Percentiles rank a stretch among this genome's conserved stretches.
phyloP scores from a whole-genome alignment of 1,140 invertebrate genomes.

The Wasmannia auropunctata region DNA sequence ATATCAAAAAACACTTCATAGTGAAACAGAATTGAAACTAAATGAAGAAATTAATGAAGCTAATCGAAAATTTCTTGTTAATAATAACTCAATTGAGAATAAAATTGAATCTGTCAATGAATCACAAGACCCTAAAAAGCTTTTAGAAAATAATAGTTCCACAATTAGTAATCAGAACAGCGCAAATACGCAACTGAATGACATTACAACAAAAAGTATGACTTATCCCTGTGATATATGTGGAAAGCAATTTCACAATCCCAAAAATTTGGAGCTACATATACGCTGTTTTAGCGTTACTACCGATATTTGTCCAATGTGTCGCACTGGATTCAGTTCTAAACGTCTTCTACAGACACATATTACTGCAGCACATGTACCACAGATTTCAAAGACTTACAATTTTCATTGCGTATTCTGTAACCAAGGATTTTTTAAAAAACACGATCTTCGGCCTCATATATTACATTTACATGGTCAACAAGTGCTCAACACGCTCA shows the following conservation, averaged over 20 bases:
- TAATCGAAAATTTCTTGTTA: background rate
- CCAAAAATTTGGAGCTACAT: conserved; percentile 65
- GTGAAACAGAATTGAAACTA: conserved; percentile 2
- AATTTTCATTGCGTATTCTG: conserved; percentile 60
- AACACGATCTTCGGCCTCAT: conserved; percentile 48
- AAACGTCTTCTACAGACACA: conserved; percentile 64
- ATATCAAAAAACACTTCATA: background rate
- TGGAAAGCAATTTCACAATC: conserved; percentile 68
- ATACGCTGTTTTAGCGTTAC: conserved; percentile 30
- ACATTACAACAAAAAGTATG: background rate
- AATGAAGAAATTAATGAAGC: background rate
- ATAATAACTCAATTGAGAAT: background rate
- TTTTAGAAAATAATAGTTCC: background rate
- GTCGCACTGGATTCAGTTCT: conserved; percentile 60
- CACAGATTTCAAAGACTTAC: background rate
- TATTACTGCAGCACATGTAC: conserved; percentile 42
- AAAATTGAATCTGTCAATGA: background rate
- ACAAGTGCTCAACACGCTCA: conserved; percentile 3
- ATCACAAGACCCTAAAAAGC: background rate
- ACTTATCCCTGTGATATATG: conserved; percentile 71
- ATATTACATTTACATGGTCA: conserved; percentile 60
- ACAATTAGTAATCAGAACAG: background rate
- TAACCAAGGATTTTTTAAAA: conserved; percentile 69
- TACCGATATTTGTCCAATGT: conserved; percentile 53
- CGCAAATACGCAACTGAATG: background rate